A percentile compares a stretch with the other conserved stretches of the same genome.
phyloP scores from a whole-genome alignment of 1,140 invertebrate species.

The Orius laevigatus region DNA sequence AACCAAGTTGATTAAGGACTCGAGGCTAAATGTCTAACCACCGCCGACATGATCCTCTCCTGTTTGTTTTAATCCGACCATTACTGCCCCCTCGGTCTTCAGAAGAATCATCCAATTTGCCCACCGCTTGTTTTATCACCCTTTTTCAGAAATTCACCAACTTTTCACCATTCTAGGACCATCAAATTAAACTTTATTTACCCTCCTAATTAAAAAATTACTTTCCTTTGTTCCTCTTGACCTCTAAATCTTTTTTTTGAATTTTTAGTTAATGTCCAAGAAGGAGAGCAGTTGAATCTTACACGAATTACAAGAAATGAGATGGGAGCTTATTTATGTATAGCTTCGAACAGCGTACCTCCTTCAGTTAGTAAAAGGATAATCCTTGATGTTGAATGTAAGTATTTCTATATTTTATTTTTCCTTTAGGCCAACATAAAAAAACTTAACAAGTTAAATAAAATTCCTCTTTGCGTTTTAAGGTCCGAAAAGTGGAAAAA shows the following conservation, averaged over 20 bases:
- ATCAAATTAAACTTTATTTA: not conserved
- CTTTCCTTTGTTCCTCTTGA: not conserved
- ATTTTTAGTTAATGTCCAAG: slow-evolving; percentile 36
- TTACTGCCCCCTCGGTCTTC: too few relatives aligned
- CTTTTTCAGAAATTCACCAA: too few relatives aligned
- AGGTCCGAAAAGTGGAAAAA: too few relatives aligned
- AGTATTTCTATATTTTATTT: slow-evolving; percentile 11
- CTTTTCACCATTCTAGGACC: not conserved
- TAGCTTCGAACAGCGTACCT: slow-evolving; percentile 75
- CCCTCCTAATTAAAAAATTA: not conserved
- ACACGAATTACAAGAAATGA: slow-evolving; percentile 66
- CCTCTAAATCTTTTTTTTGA: slow-evolving; percentile 20
- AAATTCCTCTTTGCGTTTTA: too few relatives aligned
- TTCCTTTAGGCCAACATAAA: too few relatives aligned
- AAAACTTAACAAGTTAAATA: too few relatives aligned
- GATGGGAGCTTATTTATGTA: slow-evolving; percentile 74
- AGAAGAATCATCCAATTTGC: too few relatives aligned
- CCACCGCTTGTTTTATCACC: too few relatives aligned
- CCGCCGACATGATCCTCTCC: too few relatives aligned
- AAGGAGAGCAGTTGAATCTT: slow-evolving; percentile 54
- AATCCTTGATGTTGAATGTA: slow-evolving; percentile 24
- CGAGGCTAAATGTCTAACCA: too few relatives aligned
- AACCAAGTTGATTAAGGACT: too few relatives aligned
- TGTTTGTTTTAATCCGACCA: too few relatives aligned
- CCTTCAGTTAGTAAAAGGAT: slow-evolving; percentile 65